A percentile compares a stretch with the other conserved stretches of the same genome.
Conservation (phyloP, 2,113 vertebrate species). For the Leuciscus idus region DNA sequence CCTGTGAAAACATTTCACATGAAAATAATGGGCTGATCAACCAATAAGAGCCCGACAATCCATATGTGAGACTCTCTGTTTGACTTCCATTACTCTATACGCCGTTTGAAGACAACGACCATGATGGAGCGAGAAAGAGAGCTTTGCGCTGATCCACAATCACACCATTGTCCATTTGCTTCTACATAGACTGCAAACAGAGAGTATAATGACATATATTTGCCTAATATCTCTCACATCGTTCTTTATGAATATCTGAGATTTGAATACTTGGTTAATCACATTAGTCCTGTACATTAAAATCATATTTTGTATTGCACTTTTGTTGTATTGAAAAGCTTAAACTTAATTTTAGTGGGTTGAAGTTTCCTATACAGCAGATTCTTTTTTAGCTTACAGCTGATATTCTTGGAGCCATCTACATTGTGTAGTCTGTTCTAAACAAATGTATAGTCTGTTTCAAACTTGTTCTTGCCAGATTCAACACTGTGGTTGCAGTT, state of each 20-base stretch:
- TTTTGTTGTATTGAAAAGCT: too few relatives aligned
- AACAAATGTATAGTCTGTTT: slow-evolving; percentile 13
- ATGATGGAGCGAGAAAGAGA: not conserved
- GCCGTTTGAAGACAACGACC: not conserved
- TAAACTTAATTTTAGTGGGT: not conserved
- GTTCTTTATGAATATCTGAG: not conserved
- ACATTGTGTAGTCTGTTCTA: slow-evolving; percentile 13
- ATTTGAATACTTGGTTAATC: not conserved
- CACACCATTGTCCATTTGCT: not conserved
- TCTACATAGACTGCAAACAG: not conserved
- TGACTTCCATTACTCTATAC: not conserved
- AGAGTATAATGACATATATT: not conserved
- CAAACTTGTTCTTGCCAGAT: not conserved
- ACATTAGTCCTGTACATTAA: too few relatives aligned
- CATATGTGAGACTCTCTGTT: not conserved
- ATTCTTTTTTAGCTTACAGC: too few relatives aligned
- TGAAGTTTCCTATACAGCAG: not conserved
- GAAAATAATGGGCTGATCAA: not conserved
- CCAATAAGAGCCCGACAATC: not conserved
- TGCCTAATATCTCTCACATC: not conserved
- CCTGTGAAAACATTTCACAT: not conserved
- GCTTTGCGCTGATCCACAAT: not conserved
- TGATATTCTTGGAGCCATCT: not conserved
- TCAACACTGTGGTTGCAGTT: not conserved
- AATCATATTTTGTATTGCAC: too few relatives aligned